A percentile compares a stretch with the other conserved stretches of the same genome.
Conservation (phyloP, 64 coral and sea anemone species). For the Porites lutea region DNA sequence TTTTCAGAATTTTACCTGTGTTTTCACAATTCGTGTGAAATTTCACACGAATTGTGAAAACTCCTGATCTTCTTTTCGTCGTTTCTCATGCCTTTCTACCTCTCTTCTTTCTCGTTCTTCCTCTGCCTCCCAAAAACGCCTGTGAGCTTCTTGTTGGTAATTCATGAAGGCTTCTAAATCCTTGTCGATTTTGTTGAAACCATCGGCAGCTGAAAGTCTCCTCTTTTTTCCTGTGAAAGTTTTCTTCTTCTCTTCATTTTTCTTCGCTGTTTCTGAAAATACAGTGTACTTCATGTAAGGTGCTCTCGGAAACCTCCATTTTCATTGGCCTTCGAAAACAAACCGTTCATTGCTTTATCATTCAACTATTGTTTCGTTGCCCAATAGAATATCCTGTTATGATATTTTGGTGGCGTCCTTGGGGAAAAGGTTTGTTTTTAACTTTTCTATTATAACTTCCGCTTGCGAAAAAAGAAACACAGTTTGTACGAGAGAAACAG, state of each 20-base stretch:
- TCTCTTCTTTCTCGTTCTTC: no score
- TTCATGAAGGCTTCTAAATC: not conserved
- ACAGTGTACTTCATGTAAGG: not conserved
- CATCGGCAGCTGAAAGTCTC: not conserved
- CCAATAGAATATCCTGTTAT: slow-evolving; percentile 14
- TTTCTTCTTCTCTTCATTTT: not conserved
- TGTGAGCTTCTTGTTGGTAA: not conserved
- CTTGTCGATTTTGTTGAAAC: not conserved
- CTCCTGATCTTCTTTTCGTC: no score
- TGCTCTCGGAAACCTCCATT: not conserved
- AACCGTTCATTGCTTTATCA: not conserved
- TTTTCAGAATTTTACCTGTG: not conserved
- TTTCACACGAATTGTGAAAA: not conserved
- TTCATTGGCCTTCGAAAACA: not conserved
- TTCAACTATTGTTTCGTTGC: slow-evolving; percentile 16
- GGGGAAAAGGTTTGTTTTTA: slow-evolving; percentile 4
- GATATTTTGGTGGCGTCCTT: not conserved
- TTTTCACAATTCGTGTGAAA: not conserved
- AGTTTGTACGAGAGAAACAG: slow-evolving; percentile 18
- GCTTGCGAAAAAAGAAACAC: not conserved
- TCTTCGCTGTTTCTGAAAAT: not conserved
- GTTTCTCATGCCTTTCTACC: no score
- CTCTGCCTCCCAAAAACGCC: not conserved
- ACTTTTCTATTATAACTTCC: not conserved
- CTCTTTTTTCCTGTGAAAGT: not conserved